Evolutionary conservation across 2,888 invertebrate genomes (phyloP), one percentile per base, ranked within the genome.

Genomic region (Leptopilina syphax): DNA sequence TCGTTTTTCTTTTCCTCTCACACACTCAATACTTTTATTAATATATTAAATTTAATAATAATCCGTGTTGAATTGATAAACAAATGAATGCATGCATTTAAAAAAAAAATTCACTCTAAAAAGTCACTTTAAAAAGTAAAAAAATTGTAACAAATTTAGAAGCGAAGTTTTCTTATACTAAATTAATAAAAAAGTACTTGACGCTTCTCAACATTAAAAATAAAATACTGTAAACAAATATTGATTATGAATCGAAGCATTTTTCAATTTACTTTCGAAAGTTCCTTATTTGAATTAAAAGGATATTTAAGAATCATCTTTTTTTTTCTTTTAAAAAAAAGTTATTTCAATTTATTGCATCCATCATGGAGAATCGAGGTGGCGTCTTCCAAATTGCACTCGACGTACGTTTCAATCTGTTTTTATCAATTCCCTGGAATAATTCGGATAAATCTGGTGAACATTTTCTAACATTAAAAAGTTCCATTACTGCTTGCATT

Each of bases 371-470:
- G 88, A 94, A 94, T 66, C 94, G 92, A 1, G 96, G 96, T 68
- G 96, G 95, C 10, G 95, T 95, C 84, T 94, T 94, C 96, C 96
- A 96, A 78, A 95, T 93, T 65, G 95, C 96, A 86, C 96, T 96
- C 0, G 96, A 96, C 63, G 95, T 96, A 65, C 96, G 93, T 90
- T 95, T 94, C 86, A 96, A 92, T 65, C 94, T 93, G 70, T 92
- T 92, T 76, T 94, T 93, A 90, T 95, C 95, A 83, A 96, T 95
- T 82, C 92, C 92, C 60, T 95, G 94, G 93, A 96, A 96, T 73
- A 96, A 94, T 82, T 94, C 93, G 79, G 93, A 92, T 81, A 96
- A 92, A 93, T 96, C 95, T 0, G 95, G 95, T 3, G 94, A 94
- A 90, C 90, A 91, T 78, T 87, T 89, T 65, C 83, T 87, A 0